These are phyloP conservation scores for Resseliella maxima DNA, from an alignment of 2,888 invertebrate species.

Conservation along the genomic window DNA sequence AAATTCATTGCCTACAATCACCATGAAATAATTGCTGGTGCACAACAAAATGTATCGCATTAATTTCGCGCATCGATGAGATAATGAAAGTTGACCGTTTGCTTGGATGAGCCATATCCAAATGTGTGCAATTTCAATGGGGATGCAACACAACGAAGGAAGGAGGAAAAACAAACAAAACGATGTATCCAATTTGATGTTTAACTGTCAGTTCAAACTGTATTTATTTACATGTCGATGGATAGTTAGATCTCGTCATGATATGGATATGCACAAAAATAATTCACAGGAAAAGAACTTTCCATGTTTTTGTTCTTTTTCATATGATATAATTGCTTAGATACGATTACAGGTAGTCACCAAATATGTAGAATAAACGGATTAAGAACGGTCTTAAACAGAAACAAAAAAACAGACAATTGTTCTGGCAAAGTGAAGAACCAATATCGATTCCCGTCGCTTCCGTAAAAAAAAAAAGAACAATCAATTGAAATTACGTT, in stretches of 20 bases:
- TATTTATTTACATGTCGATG: not conserved
- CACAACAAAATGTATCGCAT: conserved; percentile 39
- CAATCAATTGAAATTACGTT: conserved; percentile 34
- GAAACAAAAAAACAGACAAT: not conserved
- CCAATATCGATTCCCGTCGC: conserved; percentile 40
- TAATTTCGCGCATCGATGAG: conserved; percentile 45
- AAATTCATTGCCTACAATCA: not conserved
- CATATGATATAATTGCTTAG: conserved; percentile 15
- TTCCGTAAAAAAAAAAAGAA: not conserved
- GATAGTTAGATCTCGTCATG: conserved; percentile 30
- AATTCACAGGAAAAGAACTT: not conserved
- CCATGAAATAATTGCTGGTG: conserved; percentile 21
- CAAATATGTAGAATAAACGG: conserved; percentile 6
- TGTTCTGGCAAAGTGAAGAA: conserved; percentile 29
- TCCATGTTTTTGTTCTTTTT: not conserved
- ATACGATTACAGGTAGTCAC: conserved; percentile 6
- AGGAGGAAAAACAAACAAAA: not conserved
- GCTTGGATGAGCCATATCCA: not conserved
- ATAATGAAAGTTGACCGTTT: not conserved
- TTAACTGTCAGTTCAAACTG: conserved; percentile 36
- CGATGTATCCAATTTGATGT: not conserved
- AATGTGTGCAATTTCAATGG: not conserved
- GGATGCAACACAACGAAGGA: not conserved
- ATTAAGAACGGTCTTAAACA: not conserved
- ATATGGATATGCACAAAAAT: not conserved